Conservation (phyloP, 2,113 vertebrate species). For the Platysternon megacephalum region DNA sequence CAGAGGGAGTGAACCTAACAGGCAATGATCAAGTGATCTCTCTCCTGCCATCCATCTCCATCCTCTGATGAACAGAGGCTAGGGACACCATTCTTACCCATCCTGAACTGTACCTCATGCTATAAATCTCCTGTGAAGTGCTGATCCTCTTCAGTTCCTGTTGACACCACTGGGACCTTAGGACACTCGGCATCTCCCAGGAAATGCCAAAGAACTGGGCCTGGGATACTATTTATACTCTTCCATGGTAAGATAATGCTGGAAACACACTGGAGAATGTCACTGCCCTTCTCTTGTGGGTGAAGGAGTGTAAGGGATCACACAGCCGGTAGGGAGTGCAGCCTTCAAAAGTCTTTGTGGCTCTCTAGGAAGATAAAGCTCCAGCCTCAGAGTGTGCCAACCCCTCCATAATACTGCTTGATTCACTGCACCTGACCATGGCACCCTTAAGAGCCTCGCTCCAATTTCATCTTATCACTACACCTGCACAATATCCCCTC, state of each 20-base stretch:
- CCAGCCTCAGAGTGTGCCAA: rapidly evolving
- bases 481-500: not conserved
- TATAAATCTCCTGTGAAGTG: not conserved
- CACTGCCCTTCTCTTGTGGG: not conserved
- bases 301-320: not conserved
- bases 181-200: not conserved
- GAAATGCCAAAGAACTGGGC: not conserved
- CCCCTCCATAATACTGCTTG: not conserved
- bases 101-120: not conserved
- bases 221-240: not conserved
- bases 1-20: no score
- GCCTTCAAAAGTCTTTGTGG: not conserved
- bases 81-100: no score
- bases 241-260: not conserved
- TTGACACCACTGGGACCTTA: not conserved
- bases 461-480: not conserved
- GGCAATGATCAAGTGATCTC: no score
- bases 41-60: no score
- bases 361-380: not conserved
- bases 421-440: not conserved
- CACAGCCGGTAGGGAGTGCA: not conserved
- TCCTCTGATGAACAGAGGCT: no score
- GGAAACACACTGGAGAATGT: not conserved
- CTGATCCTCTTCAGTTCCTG: not conserved
- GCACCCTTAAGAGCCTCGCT: not conserved